phyloP scores from a whole-genome alignment of 1,140 invertebrate genomes.

The Ostrea edulis region DNA sequence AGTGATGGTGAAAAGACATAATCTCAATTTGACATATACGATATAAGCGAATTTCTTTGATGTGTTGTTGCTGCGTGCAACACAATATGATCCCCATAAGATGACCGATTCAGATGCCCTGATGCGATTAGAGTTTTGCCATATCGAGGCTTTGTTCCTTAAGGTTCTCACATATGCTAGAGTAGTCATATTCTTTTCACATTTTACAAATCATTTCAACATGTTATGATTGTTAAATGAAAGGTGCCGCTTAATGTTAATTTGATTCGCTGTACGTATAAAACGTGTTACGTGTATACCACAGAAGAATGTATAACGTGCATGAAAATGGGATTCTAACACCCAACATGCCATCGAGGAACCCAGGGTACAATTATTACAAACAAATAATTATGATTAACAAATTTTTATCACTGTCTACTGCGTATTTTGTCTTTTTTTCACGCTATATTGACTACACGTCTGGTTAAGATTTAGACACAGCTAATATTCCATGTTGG shows the following conservation, averaged over 20 bases:
- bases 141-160: conserved; percentile 23
- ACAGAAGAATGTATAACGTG: not conserved
- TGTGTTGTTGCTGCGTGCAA: conserved; percentile 5
- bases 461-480: no score
- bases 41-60: conserved; percentile 36
- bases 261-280: conserved; percentile 1
- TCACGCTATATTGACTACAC: no score
- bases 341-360: no score
- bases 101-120: conserved; percentile 15
- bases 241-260: not conserved
- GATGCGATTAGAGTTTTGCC: conserved; percentile 20
- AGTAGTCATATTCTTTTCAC: not conserved
- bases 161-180: conserved; percentile 8
- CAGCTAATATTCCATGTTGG: no score
- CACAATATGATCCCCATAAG: not conserved
- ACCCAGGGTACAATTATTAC: no score
- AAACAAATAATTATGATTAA: no score
- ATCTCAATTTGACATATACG: conserved; percentile 22
- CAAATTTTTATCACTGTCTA: no score
- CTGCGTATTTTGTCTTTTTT: no score
- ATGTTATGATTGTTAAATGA: conserved; percentile 23
- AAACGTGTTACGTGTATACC: not conserved
- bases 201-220: conserved; percentile 31
- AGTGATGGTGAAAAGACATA: conserved; percentile 32
- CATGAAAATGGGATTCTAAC: not conserved